A percentile compares a stretch with the other conserved stretches of the same genome.
Evolutionary conservation across 2,113 vertebrate species (phyloP).

Genomic region (Planiliza haematocheilus): DNA sequence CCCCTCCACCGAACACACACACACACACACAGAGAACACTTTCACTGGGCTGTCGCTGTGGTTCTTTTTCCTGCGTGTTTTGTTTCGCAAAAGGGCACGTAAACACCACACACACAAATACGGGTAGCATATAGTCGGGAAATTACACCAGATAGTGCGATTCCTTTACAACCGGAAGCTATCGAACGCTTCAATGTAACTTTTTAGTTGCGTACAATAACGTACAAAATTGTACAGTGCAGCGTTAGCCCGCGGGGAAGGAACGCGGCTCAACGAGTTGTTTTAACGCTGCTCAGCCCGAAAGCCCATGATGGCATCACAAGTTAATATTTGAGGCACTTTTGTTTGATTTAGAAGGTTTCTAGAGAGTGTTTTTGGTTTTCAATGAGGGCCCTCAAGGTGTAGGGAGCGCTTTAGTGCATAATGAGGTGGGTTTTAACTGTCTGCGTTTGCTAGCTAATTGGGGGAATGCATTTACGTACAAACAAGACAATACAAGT

Average conservation of each 20-base stretch:
- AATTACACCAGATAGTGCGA: too few relatives aligned
- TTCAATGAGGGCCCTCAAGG: conserved; percentile 24
- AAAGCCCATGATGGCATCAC: not conserved
- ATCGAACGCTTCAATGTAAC: too few relatives aligned
- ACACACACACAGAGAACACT: conserved; percentile 57
- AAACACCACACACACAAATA: not conserved
- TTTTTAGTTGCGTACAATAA: too few relatives aligned
- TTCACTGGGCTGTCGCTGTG: conserved; percentile 44
- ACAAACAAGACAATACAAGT: too few relatives aligned
- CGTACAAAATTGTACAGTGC: not conserved
- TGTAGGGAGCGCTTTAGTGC: conserved; percentile 1
- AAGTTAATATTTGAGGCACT: conserved; percentile 42
- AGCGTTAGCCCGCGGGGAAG: not conserved
- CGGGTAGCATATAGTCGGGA: not conserved
- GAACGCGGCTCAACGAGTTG: not conserved
- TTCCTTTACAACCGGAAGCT: too few relatives aligned
- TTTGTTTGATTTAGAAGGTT: conserved; percentile 31
- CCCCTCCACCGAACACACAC: conserved; percentile 90
- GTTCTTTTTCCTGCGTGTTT: conserved; percentile 4
- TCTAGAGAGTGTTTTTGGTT: conserved; percentile 4
- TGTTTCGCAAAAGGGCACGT: not conserved
- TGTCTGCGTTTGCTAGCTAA: not conserved
- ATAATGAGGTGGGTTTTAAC: conserved; percentile 27
- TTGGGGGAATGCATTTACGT: not conserved
- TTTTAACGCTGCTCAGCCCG: conserved; percentile 9